Percentiles rank a stretch among this genome's conserved stretches.
Conservation (phyloP, 2,797 vertebrate genomes). For the Cossypha dichroa region DNA sequence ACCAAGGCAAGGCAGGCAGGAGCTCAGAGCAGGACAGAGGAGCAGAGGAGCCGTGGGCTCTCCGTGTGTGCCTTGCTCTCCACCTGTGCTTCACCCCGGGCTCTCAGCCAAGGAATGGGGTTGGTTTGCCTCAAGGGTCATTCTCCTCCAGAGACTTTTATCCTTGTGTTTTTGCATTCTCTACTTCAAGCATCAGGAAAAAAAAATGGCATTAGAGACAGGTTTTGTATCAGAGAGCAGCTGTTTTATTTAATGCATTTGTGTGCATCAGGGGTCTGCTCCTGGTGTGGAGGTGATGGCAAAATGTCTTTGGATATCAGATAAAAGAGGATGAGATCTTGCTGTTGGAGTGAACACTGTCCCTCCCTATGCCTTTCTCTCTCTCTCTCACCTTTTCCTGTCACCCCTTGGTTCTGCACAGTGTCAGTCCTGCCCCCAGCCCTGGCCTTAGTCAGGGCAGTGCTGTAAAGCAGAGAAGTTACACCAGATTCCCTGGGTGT, state of each 20-base stretch:
- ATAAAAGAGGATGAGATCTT: neutral
- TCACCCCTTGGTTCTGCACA: neutral
- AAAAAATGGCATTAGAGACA: accelerated
- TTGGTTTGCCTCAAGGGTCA: neutral
- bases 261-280: neutral
- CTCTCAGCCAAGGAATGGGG: neutral
- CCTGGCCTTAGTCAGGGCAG: neutral
- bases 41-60: neutral
- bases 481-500: neutral
- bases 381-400: neutral
- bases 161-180: neutral
- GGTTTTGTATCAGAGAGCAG: neutral
- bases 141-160: neutral
- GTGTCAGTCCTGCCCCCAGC: neutral
- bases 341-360: neutral
- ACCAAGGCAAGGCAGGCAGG: neutral
- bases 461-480: neutral
- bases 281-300: neutral
- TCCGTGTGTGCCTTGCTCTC: slow-evolving; percentile 56
- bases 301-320: neutral
- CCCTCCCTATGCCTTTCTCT: neutral
- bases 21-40: neutral
- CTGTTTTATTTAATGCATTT: neutral
- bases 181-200: neutral
- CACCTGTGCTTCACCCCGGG: slow-evolving; percentile 20